Percentiles rank a stretch among this genome's conserved stretches.
Conservation (phyloP, 2,888 invertebrate genomes). For the Pyralis farinalis region DNA sequence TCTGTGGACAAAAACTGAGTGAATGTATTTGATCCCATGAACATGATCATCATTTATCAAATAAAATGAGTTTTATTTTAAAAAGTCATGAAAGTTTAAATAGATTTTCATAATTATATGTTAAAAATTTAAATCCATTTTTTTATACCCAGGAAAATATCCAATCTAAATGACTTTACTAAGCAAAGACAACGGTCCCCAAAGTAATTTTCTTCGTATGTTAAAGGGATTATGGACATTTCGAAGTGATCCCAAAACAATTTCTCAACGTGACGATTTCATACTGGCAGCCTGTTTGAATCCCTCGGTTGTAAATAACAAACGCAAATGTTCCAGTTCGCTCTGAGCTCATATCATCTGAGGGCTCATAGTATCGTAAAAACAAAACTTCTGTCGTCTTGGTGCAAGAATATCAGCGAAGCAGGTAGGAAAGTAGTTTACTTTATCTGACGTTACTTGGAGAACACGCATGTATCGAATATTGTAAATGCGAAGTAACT, state of each 20-base stretch:
- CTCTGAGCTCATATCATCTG: not conserved
- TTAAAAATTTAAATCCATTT: not conserved
- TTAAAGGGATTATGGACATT: not conserved
- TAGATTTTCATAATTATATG: no score
- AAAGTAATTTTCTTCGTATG: not conserved
- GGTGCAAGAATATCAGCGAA: not conserved
- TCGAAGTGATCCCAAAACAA: not conserved
- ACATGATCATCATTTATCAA: not conserved
- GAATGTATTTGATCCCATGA: not conserved
- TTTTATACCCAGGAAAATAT: not conserved
- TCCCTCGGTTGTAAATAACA: constrained; percentile 9
- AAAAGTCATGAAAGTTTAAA: no score
- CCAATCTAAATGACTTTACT: not conserved
- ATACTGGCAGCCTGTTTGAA: not conserved
- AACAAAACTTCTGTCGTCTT: constrained; percentile 2
- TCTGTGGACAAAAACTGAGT: not conserved
- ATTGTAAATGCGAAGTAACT: no score
- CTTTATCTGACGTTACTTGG: not conserved
- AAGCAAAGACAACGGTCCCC: not conserved
- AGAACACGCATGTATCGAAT: no score
- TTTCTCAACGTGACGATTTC: not conserved
- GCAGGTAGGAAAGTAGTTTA: constrained; percentile 1
- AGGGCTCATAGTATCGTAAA: constrained; percentile 5
- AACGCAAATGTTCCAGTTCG: constrained; percentile 4
- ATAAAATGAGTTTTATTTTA: no score